phyloP scores from a whole-genome alignment of 1,140 invertebrate species.

The Zaprionus ornatus region DNA sequence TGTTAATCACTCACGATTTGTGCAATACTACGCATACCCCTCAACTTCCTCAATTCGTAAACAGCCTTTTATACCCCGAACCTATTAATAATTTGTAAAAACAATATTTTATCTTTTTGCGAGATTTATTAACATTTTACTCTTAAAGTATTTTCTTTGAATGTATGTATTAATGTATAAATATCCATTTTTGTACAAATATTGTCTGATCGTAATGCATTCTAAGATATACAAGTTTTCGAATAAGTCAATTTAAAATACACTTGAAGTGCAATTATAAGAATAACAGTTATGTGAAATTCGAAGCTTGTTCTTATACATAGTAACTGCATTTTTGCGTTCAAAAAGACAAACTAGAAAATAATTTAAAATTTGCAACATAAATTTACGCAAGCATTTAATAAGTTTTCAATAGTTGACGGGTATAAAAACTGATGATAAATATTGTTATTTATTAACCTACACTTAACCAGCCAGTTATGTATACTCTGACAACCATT shows the following conservation, averaged over 20 bases:
- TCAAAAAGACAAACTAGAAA: neutral
- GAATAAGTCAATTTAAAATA: too few relatives aligned
- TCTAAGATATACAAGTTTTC: too few relatives aligned
- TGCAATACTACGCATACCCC: neutral
- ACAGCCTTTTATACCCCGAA: conserved; percentile 50
- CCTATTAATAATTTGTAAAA: neutral
- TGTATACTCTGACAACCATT: conserved; percentile 2
- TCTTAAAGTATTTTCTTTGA: too few relatives aligned
- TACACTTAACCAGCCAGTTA: neutral
- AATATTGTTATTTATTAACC: neutral
- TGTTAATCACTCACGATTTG: conserved; percentile 35
- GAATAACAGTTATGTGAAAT: too few relatives aligned
- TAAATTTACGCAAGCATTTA: neutral
- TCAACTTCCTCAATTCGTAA: conserved; percentile 49
- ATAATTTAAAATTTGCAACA: neutral
- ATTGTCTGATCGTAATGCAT: too few relatives aligned
- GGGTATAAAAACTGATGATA: neutral
- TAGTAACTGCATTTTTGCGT: neutral
- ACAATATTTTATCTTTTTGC: too few relatives aligned
- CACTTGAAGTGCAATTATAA: too few relatives aligned
- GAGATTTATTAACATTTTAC: too few relatives aligned
- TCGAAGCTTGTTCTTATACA: neutral
- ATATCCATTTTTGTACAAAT: too few relatives aligned
- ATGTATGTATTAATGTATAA: too few relatives aligned
- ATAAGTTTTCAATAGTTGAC: neutral